Conservation (phyloP, 2,113 vertebrate genomes). For the Fukomys damarensis region DNA sequence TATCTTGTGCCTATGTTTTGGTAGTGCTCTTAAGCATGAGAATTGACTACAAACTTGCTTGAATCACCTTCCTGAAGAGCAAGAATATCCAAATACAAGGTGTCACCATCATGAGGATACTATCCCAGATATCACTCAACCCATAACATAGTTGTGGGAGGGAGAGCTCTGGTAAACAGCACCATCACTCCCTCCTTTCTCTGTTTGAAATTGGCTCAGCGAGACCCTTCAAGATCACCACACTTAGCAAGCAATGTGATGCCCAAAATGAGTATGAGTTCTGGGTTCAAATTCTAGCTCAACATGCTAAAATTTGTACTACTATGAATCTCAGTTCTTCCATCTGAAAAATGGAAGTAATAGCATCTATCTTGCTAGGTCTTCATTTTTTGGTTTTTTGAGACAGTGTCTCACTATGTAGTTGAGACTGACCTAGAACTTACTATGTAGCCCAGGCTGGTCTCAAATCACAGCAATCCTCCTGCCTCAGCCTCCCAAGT, state of each 20-base stretch:
- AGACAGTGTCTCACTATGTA: too few relatives aligned
- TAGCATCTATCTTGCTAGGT: not conserved
- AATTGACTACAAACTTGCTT: not conserved
- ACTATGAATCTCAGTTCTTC: constrained; percentile 45
- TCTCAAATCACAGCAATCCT: too few relatives aligned
- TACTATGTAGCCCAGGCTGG: too few relatives aligned
- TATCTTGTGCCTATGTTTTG: not conserved
- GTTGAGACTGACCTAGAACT: too few relatives aligned
- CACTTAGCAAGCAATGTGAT: not conserved
- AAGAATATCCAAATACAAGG: not conserved
- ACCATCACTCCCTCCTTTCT: not conserved
- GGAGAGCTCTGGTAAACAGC: not conserved
- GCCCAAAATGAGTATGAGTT: not conserved
- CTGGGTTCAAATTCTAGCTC: not conserved
- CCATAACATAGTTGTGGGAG: not conserved
- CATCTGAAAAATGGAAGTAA: not conserved
- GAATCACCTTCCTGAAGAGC: constrained; percentile 37
- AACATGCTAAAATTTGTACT: not conserved
- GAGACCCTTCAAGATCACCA: not conserved
- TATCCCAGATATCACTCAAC: not conserved
- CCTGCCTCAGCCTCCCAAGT: too few relatives aligned
- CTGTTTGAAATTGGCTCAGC: not conserved
- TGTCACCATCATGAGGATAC: not conserved
- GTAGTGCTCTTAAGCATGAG: not conserved
- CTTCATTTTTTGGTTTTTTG: too few relatives aligned